A percentile compares a stretch with the other conserved stretches of the same genome.
Conservation (phyloP, 2,113 vertebrate genomes). For the Erinaceus europaeus region DNA sequence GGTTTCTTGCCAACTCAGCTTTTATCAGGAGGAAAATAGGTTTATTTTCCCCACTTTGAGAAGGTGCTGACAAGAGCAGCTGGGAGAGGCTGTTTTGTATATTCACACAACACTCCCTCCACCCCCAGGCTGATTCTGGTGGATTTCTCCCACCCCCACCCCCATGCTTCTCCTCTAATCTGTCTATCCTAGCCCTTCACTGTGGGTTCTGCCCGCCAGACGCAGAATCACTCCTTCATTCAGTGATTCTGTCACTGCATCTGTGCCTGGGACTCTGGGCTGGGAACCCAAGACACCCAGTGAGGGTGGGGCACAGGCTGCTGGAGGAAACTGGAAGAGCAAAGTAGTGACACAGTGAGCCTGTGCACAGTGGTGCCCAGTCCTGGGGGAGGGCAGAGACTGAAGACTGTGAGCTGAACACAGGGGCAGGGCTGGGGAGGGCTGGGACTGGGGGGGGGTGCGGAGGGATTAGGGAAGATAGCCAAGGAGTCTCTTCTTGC, state of each 20-base stretch:
- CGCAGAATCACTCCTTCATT: background rate
- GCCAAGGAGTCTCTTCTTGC: too few relatives aligned
- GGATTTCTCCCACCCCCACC: background rate
- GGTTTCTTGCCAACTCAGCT: conserved; percentile 35
- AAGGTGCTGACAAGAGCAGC: conserved; percentile 3
- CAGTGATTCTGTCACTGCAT: too few relatives aligned
- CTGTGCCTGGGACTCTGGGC: background rate
- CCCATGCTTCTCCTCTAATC: background rate
- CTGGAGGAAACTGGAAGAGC: too few relatives aligned
- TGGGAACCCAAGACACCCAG: too few relatives aligned
- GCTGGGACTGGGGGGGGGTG: too few relatives aligned
- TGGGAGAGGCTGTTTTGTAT: background rate
- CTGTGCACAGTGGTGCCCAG: too few relatives aligned
- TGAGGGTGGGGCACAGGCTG: too few relatives aligned
- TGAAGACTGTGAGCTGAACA: too few relatives aligned
- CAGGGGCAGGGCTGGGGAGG: too few relatives aligned
- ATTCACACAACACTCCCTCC: background rate
- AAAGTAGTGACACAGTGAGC: too few relatives aligned
- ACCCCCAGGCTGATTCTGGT: background rate
- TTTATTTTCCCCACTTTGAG: conserved; percentile 40
- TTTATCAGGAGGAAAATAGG: conserved; percentile 50
- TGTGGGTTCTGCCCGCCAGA: background rate
- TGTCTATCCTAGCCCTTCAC: background rate
- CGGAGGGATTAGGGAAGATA: too few relatives aligned
- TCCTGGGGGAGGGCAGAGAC: too few relatives aligned